These are phyloP conservation scores for Drosophila eugracilis DNA, from an alignment of 1,140 invertebrate genomes.

Conservation along the genomic window DNA sequence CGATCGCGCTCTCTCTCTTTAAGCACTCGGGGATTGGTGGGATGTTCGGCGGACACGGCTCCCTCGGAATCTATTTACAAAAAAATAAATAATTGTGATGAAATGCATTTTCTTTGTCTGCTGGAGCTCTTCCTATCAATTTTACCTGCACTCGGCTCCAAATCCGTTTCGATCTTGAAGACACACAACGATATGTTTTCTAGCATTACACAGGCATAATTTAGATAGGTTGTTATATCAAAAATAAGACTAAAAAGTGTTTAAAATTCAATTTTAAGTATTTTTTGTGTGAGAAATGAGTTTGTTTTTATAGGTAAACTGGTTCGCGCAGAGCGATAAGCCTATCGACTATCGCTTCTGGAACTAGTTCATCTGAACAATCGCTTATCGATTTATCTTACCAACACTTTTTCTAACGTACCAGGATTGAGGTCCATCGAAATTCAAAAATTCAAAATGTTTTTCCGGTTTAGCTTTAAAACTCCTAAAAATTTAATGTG, in stretches of 20 bases:
- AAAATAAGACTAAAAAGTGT: constrained; percentile 22
- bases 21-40: constrained; percentile 76
- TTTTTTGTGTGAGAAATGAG: constrained; percentile 18
- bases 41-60: constrained; percentile 79
- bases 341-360: not conserved
- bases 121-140: not conserved
- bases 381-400: constrained; percentile 3
- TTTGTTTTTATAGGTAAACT: constrained; percentile 22
- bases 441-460: constrained; percentile 9
- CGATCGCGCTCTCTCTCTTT: constrained; percentile 85
- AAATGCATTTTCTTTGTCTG: constrained; percentile 32
- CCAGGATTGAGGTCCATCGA: constrained; percentile 25
- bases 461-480: not conserved
- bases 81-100: constrained; percentile 21
- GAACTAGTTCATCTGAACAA: not conserved
- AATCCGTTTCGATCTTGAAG: constrained; percentile 83
- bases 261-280: not conserved
- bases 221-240: constrained; percentile 34
- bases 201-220: constrained; percentile 79
- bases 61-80: constrained; percentile 42
- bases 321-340: constrained; percentile 3
- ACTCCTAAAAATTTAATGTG: not conserved
- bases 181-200: constrained; percentile 83
- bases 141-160: constrained; percentile 64
- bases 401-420: constrained; percentile 25